Base-by-base conservation (phyloP, 2,888 invertebrate genomes). In the Exephanes ischioxanthus region DNA sequence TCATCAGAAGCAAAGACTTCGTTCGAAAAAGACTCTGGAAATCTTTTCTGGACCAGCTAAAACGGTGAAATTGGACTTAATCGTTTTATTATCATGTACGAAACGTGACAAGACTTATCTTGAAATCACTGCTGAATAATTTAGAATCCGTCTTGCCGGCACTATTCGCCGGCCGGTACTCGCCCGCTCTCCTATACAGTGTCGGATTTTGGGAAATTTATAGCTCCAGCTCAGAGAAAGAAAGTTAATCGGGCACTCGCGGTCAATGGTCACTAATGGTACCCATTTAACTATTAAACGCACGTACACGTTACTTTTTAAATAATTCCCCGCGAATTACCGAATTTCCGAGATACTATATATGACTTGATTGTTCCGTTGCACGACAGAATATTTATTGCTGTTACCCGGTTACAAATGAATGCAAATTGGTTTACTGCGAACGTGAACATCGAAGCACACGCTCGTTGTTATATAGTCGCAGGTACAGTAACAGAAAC, bases 311-410 rank as follows among this genome's bases (percentile, higher is more conserved):
- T 73, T 73, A 37, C 76, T 77, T 80, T 81, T 84, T 53, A 70
- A 68, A 67, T 77, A 80, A 80, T 77, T 73, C 81, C 51, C 61
- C 83, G 30, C 61, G 78, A 78, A 68, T 73, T 73, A 33, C 48
- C 70, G 66, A 63, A 73, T 68, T 48, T 33, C 73, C n/a, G 9
- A 33, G 61, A 16, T 16, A 70, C 78, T 6, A 22, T 48, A 48
- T 48, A 48, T 72, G 71, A 72, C 66, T 81, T 75, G 78, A 89
- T 89, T 88, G 85, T 87, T 61, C 30, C 78, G 72, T 61, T 63
- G 81, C 89, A 88, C 88, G 89, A 83, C 84, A 87, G 82, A 86
- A 88, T 89, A 89, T 89, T 89, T 89, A 89, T 88, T 79, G 81
- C 87, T 68, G 67, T 85, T 79, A 83, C 85, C 71, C 37, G 71